These are phyloP conservation scores for Scaptomyza flava DNA, from an alignment of 2,888 invertebrate genomes.

Conservation along the genomic window DNA sequence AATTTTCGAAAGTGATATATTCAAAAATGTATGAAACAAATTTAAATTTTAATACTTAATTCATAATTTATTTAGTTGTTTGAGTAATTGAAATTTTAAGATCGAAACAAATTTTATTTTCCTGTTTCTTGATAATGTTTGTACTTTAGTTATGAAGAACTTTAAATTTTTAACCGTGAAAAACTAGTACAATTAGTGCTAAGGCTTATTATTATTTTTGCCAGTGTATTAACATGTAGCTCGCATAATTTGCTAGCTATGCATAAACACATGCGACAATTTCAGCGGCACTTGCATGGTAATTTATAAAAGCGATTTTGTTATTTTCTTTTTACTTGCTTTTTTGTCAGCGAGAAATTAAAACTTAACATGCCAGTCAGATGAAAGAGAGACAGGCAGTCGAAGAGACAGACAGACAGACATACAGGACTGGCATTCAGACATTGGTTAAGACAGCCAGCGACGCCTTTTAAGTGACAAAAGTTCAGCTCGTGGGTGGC, in stretches of 20 bases:
- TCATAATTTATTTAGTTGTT: no score
- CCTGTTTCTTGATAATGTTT: no score
- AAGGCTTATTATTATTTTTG: background rate
- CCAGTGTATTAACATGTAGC: conserved; percentile 50
- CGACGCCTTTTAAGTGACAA: conserved; percentile 77
- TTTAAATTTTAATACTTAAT: no score
- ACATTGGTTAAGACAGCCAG: conserved; percentile 68
- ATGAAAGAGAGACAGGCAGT: background rate
- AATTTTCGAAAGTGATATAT: background rate
- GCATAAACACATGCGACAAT: conserved; percentile 76
- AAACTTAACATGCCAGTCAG: conserved; percentile 54
- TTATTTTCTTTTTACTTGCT: conserved; percentile 14
- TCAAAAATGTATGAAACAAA: no score
- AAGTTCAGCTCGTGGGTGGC: conserved; percentile 80
- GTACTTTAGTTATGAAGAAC: no score
- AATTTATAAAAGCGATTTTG: conserved; percentile 72
- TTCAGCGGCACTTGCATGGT: conserved; percentile 69
- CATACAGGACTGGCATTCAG: conserved; percentile 37
- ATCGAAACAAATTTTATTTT: no score
- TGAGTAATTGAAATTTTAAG: no score
- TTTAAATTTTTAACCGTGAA: background rate
- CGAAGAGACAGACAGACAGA: conserved; percentile 5
- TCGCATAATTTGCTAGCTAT: conserved; percentile 76
- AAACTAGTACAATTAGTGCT: no score
- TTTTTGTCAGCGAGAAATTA: conserved; percentile 62